These are phyloP conservation scores for Cavia aperea DNA, from an alignment of 2,113 vertebrate genomes.

Conservation along the genomic window DNA sequence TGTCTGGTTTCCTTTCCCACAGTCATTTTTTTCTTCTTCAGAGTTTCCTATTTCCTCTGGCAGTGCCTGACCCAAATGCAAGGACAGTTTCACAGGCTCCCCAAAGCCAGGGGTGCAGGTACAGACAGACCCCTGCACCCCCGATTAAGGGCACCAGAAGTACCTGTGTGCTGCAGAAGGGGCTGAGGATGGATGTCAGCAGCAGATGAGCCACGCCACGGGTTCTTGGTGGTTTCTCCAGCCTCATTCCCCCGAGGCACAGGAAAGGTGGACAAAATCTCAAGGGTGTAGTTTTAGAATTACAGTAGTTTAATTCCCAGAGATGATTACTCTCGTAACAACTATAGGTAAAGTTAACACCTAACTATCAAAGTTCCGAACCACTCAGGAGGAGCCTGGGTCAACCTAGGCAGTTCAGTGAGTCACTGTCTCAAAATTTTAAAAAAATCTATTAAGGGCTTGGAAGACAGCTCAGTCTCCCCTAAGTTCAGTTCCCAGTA, in stretches of 20 bases:
- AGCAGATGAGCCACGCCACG: rapidly evolving
- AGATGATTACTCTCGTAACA: neutral
- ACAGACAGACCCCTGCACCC: neutral
- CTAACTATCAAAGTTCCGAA: neutral
- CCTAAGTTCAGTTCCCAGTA: neutral
- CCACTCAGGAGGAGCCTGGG: neutral
- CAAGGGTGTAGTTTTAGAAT: neutral
- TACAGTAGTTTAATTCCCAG: neutral
- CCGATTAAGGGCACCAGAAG: rapidly evolving
- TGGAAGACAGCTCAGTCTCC: neutral
- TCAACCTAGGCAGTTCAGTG: neutral
- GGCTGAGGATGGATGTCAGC: too few relatives aligned
- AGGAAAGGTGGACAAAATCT: neutral
- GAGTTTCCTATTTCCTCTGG: neutral
- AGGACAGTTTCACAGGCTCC: neutral
- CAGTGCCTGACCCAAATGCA: too few relatives aligned
- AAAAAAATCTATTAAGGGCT: neutral
- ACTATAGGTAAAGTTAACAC: neutral
- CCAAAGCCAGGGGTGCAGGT: neutral
- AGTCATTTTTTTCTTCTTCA: neutral
- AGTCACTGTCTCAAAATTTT: neutral
- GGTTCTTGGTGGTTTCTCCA: neutral
- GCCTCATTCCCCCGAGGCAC: neutral
- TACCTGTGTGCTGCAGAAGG: too few relatives aligned
- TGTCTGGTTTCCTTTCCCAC: neutral